Percentiles rank a stretch among this genome's conserved stretches.
phyloP scores from a whole-genome alignment of 1,140 invertebrate species.

The Drosophila azteca region DNA sequence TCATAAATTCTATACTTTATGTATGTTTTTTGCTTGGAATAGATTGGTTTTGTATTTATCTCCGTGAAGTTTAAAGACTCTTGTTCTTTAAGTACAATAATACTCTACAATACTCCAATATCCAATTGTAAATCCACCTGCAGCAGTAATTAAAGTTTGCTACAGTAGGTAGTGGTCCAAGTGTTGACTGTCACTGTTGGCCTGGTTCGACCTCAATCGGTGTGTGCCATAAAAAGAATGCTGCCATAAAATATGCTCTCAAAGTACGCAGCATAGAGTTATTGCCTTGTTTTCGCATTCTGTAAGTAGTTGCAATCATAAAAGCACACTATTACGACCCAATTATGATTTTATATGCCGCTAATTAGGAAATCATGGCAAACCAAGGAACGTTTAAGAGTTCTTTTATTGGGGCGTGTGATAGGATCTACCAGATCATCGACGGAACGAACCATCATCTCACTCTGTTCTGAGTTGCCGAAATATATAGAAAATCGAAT shows the following conservation, averaged over 20 bases:
- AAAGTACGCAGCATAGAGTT: conserved; percentile 55
- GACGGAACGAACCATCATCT: conserved; percentile 8
- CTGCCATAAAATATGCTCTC: conserved; percentile 59
- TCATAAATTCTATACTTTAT: no score
- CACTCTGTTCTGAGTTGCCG: conserved; percentile 11
- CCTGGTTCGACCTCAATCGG: conserved; percentile 59
- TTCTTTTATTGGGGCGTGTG: conserved; percentile 39
- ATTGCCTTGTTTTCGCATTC: conserved; percentile 61
- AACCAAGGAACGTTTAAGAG: conserved; percentile 31
- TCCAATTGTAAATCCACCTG: conserved; percentile 10
- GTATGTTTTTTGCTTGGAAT: no score
- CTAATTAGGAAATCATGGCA: conserved; percentile 66
- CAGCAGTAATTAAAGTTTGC: conserved; percentile 1
- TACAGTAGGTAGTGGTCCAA: not conserved
- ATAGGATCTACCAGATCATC: conserved; percentile 47
- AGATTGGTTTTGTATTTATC: no score
- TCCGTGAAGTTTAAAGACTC: no score
- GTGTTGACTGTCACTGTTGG: conserved; percentile 17
- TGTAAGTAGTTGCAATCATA: conserved; percentile 42
- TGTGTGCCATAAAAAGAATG: conserved; percentile 48
- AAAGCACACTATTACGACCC: conserved; percentile 57
- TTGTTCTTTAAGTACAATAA: no score
- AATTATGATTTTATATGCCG: conserved; percentile 70
- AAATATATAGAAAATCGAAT: conserved; percentile 10
- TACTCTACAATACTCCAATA: not conserved